phyloP scores from a whole-genome alignment of 2,888 invertebrate genomes.

The Nomada fucata region DNA sequence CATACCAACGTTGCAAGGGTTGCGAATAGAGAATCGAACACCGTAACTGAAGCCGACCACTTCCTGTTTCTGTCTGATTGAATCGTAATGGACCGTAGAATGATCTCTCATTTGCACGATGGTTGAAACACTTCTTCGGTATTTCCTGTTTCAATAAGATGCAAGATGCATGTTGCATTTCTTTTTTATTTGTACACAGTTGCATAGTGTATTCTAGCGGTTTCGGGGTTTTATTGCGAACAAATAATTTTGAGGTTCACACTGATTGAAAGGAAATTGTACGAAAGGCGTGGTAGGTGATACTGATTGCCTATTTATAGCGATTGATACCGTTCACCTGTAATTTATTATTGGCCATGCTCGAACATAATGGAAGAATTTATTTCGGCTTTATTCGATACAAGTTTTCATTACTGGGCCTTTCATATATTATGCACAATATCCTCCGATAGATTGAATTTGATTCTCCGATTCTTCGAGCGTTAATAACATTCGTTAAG shows the following conservation, averaged over 20 bases:
- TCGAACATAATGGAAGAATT: not conserved
- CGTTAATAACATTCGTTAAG: not conserved
- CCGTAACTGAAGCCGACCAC: constrained; percentile 39
- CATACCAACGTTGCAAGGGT: constrained; percentile 9
- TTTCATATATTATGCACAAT: not conserved
- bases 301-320: no score
- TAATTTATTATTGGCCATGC: not conserved
- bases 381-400: not conserved
- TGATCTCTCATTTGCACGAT: constrained; percentile 39
- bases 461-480: not conserved
- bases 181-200: not conserved
- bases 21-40: constrained; percentile 37
- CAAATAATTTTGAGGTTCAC: not conserved
- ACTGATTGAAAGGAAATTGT: not conserved
- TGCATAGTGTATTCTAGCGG: no score
- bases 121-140: constrained; percentile 13
- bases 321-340: no score
- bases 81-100: constrained; percentile 54
- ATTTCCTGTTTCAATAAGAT: not conserved
- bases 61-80: constrained; percentile 55
- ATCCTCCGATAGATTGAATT: not conserved
- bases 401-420: no score
- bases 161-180: not conserved
- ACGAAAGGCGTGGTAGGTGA: no score
- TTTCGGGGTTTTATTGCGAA: not conserved